Conservation (phyloP, 37 sponge, comb jelly and placozoan species). For the Corticium candelabrum region DNA sequence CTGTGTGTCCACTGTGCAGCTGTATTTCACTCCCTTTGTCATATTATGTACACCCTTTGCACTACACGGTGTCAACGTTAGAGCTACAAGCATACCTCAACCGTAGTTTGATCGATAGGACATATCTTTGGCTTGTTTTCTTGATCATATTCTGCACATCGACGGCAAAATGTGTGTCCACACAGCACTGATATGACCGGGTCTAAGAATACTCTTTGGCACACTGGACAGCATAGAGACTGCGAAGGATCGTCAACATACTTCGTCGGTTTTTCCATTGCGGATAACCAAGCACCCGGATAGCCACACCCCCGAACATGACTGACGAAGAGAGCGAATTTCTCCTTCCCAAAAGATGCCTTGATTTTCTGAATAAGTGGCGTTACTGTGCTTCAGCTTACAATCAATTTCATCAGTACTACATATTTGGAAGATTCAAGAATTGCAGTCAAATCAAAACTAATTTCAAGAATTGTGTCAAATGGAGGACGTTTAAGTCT, state of each 20-base stretch:
- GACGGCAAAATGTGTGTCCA: slow-evolving; percentile 87
- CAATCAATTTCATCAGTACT: slow-evolving; percentile 71
- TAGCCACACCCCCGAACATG: neutral
- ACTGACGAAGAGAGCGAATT: neutral
- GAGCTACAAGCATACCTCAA: too few species aligned
- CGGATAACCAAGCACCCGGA: neutral
- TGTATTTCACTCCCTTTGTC: too few species aligned
- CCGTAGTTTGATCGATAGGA: too few species aligned
- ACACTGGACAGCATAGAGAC: slow-evolving; percentile 57
- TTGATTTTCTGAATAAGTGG: neutral
- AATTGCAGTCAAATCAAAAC: slow-evolving; percentile 30
- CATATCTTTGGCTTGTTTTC: too few species aligned
- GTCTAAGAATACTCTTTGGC: slow-evolving; percentile 46
- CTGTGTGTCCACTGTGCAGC: too few species aligned
- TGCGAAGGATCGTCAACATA: slow-evolving; percentile 52
- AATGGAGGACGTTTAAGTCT: slow-evolving; percentile 46
- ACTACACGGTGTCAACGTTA: too few species aligned
- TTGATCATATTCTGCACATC: slow-evolving; percentile 62
- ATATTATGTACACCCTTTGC: too few species aligned
- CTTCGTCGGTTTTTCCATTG: slow-evolving; percentile 31
- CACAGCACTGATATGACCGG: slow-evolving; percentile 84
- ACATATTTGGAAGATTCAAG: slow-evolving; percentile 59
- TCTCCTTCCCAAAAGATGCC: neutral
- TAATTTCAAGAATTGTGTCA: slow-evolving; percentile 49
- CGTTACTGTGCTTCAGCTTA: slow-evolving; percentile 27